Evolutionary conservation across 2,113 vertebrate species (phyloP), one percentile per base, ranked within the genome.

Genomic region (Redunca redunca): DNA sequence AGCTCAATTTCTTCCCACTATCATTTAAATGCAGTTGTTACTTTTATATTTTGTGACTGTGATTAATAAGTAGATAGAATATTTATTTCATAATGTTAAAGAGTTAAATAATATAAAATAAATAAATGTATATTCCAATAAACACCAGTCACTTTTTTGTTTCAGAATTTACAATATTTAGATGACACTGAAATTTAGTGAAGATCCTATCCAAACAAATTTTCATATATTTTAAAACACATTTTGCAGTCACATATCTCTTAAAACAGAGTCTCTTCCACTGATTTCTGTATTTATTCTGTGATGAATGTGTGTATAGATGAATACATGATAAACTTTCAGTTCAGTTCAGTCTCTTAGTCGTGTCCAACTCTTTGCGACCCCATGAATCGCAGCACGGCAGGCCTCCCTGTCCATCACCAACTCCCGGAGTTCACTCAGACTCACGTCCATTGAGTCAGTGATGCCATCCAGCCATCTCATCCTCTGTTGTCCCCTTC

Each of bases 351-450:
- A 57, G 55, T 57, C 0, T 8, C 8, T 57, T 23, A 57, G 55
- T 25, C 0, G 0, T 23, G 55, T 57, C 7, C 2, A 3, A 57
- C 55, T 57, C 23, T 57, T 25, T 57, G 55, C 0, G 23, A 57
- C 55, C 9, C 9, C 55, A 57, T 57, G 55, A 57, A 25, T 11
- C 0, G 23, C 55, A 57, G 23, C 55, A 57, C 8, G 0, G 23
- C 21, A 57, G 55, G 55, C 55, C 23, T 57, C 23, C 55, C 55
- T 25, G 55, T 57, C 23, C 3, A 25, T 57, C 55, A 57, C 21
- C 8, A 57, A 23, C 55, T 57, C 55, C 55, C 0, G 8, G 21
- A 23, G 55, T 57, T 57, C 21, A 57, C 55, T 57, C 55, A 57
- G 1, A 57, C 3, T 23, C 55, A 23, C 8, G 1, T 10, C 55